These are phyloP conservation scores for Pogonocherus hispidulus DNA, from an alignment of 2,888 invertebrate species.

Conservation along the genomic window DNA sequence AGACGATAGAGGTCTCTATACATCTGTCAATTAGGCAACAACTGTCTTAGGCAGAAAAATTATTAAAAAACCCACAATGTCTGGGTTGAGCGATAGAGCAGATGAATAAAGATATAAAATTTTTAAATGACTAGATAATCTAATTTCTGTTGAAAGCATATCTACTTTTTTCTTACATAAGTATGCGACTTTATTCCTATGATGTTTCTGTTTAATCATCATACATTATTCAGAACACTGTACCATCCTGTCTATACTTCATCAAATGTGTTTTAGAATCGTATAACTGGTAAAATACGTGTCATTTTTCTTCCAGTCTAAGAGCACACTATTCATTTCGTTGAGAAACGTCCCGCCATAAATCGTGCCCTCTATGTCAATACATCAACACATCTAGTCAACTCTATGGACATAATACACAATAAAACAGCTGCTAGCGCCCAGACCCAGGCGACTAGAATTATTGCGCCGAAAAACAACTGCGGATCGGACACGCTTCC, in stretches of 20 bases:
- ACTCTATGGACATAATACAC: slow-evolving; percentile 29
- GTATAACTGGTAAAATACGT: background rate
- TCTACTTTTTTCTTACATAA: no score
- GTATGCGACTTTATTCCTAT: no score
- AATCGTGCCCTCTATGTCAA: slow-evolving; percentile 34
- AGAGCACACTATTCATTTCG: slow-evolving; percentile 19
- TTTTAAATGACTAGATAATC: no score
- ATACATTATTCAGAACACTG: no score
- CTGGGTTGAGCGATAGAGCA: no score
- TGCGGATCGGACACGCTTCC: slow-evolving; percentile 40
- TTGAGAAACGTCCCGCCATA: slow-evolving; percentile 33
- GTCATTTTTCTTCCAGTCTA: slow-evolving; percentile 9
- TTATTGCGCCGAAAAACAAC: slow-evolving; percentile 30
- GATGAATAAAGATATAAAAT: no score
- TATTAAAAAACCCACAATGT: no score
- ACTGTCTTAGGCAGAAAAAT: no score
- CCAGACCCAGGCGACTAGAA: slow-evolving; percentile 32
- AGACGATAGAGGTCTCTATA: no score
- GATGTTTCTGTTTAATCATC: no score
- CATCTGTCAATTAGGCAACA: no score
- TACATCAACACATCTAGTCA: slow-evolving; percentile 45
- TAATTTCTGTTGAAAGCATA: no score
- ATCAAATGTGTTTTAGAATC: background rate
- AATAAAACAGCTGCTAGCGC: slow-evolving; percentile 37
- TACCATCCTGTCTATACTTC: background rate